phyloP scores from a whole-genome alignment of 2,113 vertebrate genomes.

The Malurus elegans region DNA sequence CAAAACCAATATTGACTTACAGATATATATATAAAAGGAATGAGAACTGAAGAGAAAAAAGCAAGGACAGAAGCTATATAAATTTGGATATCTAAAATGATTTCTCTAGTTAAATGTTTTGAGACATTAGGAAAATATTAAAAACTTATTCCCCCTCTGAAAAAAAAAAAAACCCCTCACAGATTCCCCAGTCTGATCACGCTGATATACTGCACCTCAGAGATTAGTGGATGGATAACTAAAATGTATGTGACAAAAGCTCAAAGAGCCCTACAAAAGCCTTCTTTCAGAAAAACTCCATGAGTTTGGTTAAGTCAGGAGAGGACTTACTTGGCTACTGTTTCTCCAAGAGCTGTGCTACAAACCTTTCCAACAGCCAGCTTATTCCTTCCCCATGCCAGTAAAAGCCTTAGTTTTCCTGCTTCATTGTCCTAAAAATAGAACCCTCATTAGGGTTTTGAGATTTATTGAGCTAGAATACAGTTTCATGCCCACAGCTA shows the following conservation, averaged over 20 bases:
- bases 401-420: neutral
- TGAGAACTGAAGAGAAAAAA: neutral
- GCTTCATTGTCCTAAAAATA: slow-evolving; percentile 46
- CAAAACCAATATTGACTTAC: neutral
- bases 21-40: neutral
- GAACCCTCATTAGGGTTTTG: neutral
- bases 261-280: neutral
- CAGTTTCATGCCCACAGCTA: neutral
- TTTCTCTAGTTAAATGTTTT: neutral
- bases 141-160: neutral
- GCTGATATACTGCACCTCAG: neutral
- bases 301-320: neutral
- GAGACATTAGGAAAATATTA: neutral
- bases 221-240: neutral
- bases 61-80: neutral
- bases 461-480: neutral
- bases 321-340: neutral
- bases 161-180: neutral
- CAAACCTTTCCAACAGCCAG: neutral
- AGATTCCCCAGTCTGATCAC: neutral
- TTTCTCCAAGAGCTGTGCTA: neutral
- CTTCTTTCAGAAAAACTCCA: neutral
- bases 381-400: neutral
- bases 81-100: neutral
- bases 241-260: neutral